Evolutionary conservation across 2,888 invertebrate species (phyloP).

Genomic region (Empis livida): DNA sequence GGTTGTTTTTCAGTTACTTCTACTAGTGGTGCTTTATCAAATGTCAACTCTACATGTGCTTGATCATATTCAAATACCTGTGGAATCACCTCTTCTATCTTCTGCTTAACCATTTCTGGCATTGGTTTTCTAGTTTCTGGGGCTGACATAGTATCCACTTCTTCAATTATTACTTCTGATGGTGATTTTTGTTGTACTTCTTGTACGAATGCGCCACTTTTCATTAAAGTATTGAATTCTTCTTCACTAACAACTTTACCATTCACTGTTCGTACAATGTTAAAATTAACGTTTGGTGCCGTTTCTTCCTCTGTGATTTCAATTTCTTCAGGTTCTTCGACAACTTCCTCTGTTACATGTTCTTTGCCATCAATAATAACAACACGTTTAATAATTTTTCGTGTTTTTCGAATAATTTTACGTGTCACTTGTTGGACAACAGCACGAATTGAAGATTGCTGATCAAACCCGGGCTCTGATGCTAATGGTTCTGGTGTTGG

Average conservation of each 20-base stretch:
- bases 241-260: slow-evolving; percentile 35
- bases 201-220: slow-evolving; percentile 15
- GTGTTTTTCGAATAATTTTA: slow-evolving; percentile 58
- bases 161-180: slow-evolving; percentile 28
- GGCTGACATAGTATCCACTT: slow-evolving; percentile 18
- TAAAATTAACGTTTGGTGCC: slow-evolving; percentile 34
- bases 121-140: not conserved
- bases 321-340: slow-evolving; percentile 65
- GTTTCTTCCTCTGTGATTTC: slow-evolving; percentile 29
- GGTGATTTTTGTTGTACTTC: slow-evolving; percentile 15
- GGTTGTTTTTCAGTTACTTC: slow-evolving; percentile 13
- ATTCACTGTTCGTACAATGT: slow-evolving; percentile 44
- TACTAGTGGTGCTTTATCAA: slow-evolving; percentile 31
- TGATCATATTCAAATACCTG: slow-evolving; percentile 37
- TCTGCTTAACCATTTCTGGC: slow-evolving; percentile 1
- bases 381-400: slow-evolving; percentile 61
- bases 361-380: slow-evolving; percentile 74
- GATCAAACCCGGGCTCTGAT: slow-evolving; percentile 25
- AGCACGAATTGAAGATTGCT: slow-evolving; percentile 53
- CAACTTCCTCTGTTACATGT: slow-evolving; percentile 66
- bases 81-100: slow-evolving; percentile 15
- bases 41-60: slow-evolving; percentile 35
- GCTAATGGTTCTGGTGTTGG: slow-evolving; percentile 18
- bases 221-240: slow-evolving; percentile 26
- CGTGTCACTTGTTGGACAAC: slow-evolving; percentile 73